phyloP scores from a whole-genome alignment of 2,113 vertebrate species.

The Zeus faber region DNA sequence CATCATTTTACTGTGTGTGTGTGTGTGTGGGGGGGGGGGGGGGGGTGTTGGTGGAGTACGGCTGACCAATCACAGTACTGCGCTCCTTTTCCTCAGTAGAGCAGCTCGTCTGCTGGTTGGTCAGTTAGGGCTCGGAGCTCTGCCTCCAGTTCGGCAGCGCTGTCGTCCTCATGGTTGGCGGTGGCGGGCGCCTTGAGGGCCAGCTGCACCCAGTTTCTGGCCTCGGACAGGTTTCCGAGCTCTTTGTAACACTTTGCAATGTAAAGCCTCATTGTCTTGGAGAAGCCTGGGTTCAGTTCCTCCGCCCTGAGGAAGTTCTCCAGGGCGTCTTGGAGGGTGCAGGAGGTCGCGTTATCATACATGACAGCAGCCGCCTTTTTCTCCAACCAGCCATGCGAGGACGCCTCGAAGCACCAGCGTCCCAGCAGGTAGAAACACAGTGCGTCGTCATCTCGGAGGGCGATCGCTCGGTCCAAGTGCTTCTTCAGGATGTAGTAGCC shows the following conservation, averaged over 20 bases:
- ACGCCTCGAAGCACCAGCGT: slow-evolving; percentile 78
- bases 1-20: too few relatives aligned
- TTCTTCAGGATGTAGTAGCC: slow-evolving; percentile 72
- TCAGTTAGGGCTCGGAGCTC: too few relatives aligned
- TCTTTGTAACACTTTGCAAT: slow-evolving; percentile 94
- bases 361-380: slow-evolving; percentile 84
- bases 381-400: slow-evolving; percentile 86
- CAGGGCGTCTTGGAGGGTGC: slow-evolving; percentile 85
- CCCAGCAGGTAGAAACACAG: slow-evolving; percentile 73
- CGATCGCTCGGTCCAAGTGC: slow-evolving; percentile 67
- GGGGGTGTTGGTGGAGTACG: too few relatives aligned
- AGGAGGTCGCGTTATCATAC: slow-evolving; percentile 75
- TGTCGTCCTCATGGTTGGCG: slow-evolving; percentile 38
- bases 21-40: too few relatives aligned
- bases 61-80: too few relatives aligned
- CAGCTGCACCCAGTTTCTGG: slow-evolving; percentile 78
- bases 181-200: slow-evolving; percentile 73
- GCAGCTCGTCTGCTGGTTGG: too few relatives aligned
- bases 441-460: slow-evolving; percentile 63
- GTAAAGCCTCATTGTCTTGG: slow-evolving; percentile 84
- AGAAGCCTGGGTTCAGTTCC: slow-evolving; percentile 86
- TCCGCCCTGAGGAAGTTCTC: slow-evolving; percentile 89
- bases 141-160: slow-evolving; percentile 39
- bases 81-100: too few relatives aligned
- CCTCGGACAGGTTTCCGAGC: slow-evolving; percentile 79